Evolutionary conservation across 2,888 invertebrate genomes (phyloP), one percentile per base, ranked within the genome.

Genomic region (Scaptomyza caliginosa): DNA sequence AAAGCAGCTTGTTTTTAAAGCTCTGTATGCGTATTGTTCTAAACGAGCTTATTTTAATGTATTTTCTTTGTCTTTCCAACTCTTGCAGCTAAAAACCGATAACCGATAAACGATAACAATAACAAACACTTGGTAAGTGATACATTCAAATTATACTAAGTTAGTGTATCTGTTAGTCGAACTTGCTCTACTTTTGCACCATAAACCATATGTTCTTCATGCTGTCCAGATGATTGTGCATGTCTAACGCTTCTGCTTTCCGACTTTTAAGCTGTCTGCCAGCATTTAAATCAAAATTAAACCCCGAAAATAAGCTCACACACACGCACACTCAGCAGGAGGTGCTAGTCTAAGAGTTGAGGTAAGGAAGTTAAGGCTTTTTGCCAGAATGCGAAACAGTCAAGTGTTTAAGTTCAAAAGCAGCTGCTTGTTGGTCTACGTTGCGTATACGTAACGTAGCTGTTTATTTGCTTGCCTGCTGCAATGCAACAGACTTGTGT

Each of bases 271-370:
- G 76, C 67, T 84, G 83, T 84, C 83, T 66, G 68, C 64, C 55
- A 67, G 72, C 85, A 68, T 84, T 83, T 86, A 83, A 86, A 84
- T 86, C 87, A 83, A 83, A 83, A 86, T 84, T 86, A 84, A 84
- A 67, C 70, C 67, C 70, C 78, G 43, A 81, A 86, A 84, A 73
- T 75, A 80, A 77, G 72, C 77, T 73, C 24, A 24, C 8, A 40
- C 0, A 30, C 0, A 26, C 34, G 24, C 45, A 28, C 28, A 32
- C 17, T 17, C 39, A 45, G 51, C 34, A 23, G 23, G 30, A 10
- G 38, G 1, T 13, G 3, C 16, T 4, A 4, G 42, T 24, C 13
- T n/a, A 28, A 26, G 21, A 32, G 19, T 1, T 1, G 8, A 17
- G 34, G 38, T 13, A 17, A 45, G 48, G 16, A 16, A 13, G 4